These are phyloP conservation scores for Leptura quadrifasciata DNA, from an alignment of 2,888 invertebrate species.

Conservation along the genomic window DNA sequence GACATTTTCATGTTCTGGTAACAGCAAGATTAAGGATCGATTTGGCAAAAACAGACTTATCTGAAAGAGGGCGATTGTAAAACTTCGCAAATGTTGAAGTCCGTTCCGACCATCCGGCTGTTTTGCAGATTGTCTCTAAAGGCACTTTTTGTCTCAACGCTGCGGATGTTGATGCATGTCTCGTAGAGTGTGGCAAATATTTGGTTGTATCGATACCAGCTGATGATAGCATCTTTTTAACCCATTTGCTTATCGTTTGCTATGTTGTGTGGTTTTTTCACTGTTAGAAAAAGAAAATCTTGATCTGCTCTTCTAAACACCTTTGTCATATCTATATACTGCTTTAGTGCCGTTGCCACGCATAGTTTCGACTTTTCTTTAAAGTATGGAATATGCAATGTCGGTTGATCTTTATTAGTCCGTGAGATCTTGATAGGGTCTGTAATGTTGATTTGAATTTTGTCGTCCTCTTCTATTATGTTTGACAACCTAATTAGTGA, in stretches of 20 bases:
- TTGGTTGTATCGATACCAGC: no score
- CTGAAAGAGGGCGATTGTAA: no score
- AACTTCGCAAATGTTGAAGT: no score
- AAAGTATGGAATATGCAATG: conserved; percentile 12
- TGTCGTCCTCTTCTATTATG: background rate
- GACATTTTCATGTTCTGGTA: no score
- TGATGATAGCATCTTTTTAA: background rate
- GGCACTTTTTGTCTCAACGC: no score
- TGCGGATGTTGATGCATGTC: no score
- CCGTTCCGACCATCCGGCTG: no score
- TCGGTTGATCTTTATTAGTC: conserved; percentile 2
- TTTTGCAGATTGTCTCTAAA: no score
- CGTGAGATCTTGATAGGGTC: background rate
- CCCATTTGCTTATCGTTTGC: background rate
- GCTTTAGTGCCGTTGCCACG: background rate
- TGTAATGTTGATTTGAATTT: background rate
- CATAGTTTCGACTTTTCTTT: conserved; percentile 14
- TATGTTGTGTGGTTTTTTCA: background rate
- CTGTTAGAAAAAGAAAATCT: background rate
- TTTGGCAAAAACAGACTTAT: no score
- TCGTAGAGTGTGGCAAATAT: no score
- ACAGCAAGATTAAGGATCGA: no score
- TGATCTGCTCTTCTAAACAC: background rate
- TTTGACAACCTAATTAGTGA: background rate
- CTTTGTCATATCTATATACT: background rate